phyloP scores from a whole-genome alignment of 2,113 vertebrate genomes.

The Lichenostomus cassidix region DNA sequence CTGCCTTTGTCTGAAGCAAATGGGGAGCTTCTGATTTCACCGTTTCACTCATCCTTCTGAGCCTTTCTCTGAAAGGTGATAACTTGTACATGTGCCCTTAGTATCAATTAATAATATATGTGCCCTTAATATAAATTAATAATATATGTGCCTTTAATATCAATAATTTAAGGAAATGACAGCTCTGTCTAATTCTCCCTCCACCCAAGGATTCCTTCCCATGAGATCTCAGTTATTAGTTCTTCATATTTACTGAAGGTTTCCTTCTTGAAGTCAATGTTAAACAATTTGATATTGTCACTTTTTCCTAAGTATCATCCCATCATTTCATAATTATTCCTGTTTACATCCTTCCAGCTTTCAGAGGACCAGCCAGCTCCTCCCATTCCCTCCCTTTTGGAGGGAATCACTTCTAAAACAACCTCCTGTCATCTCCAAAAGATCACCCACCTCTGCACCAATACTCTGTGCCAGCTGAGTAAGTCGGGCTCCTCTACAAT shows the following conservation, averaged over 20 bases:
- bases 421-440: neutral
- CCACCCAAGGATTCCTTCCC: neutral
- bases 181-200: neutral
- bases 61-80: neutral
- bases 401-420: neutral
- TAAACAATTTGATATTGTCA: neutral
- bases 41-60: neutral
- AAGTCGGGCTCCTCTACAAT: rapidly evolving
- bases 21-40: neutral
- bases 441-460: neutral
- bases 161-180: neutral
- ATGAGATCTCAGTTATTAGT: neutral
- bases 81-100: neutral
- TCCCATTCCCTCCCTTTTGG: neutral
- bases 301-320: neutral
- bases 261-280: neutral
- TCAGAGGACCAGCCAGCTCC: neutral
- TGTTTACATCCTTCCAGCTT: neutral
- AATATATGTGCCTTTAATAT: neutral
- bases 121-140: neutral
- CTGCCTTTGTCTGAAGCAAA: neutral
- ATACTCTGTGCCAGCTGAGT: neutral
- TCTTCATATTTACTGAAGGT: neutral
- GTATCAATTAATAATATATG: neutral
- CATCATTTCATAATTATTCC: neutral